These are phyloP conservation scores for Dipodomys merriami DNA, from an alignment of 2,113 vertebrate genomes.

Conservation along the genomic window DNA sequence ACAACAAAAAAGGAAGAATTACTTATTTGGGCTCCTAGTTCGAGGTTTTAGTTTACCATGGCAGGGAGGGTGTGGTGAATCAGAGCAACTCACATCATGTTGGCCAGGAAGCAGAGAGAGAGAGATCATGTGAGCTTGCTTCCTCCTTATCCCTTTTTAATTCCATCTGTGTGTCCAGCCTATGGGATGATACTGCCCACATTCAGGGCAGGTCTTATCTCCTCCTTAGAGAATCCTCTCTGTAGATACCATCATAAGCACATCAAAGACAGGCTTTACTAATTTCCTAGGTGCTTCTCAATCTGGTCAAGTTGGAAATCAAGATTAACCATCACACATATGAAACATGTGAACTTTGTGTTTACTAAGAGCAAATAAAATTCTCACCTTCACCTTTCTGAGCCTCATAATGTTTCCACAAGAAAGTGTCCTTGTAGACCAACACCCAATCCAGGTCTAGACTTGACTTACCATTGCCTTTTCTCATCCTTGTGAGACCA, in stretches of 20 bases:
- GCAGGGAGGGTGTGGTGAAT: not conserved
- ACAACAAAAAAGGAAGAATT: not conserved
- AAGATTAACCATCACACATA: not conserved
- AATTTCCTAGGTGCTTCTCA: not conserved
- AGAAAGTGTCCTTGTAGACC: not conserved
- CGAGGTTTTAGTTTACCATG: not conserved
- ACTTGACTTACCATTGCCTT: constrained; percentile 10
- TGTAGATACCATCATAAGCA: not conserved
- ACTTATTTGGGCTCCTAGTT: not conserved
- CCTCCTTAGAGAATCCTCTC: not conserved
- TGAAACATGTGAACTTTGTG: not conserved
- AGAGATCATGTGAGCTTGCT: not conserved
- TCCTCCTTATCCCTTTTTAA: too few relatives aligned
- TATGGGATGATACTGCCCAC: not conserved
- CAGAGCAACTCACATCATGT: not conserved
- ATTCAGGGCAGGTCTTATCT: not conserved
- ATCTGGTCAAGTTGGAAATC: not conserved
- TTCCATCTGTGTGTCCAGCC: not conserved
- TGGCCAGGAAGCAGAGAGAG: not conserved
- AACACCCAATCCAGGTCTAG: not conserved
- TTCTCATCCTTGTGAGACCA: not conserved
- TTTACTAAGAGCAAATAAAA: constrained; percentile 45
- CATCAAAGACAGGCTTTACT: not conserved
- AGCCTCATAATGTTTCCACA: not conserved
- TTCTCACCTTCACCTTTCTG: not conserved